Evolutionary conservation across 2,888 invertebrate species (phyloP).

Genomic region (Melinopterus prodromus): DNA sequence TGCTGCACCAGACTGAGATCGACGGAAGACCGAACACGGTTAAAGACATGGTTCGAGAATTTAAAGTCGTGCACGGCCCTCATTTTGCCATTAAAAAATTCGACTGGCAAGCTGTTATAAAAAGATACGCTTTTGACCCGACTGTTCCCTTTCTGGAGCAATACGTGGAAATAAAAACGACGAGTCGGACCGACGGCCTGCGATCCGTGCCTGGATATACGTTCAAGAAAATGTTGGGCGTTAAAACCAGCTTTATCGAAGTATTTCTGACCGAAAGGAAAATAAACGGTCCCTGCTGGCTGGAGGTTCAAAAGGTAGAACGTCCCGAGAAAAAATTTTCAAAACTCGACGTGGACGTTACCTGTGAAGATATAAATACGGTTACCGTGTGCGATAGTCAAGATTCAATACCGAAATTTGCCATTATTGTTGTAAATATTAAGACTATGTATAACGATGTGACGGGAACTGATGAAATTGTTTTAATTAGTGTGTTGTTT

Average conservation of each 20-base stretch:
- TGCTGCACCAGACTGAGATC: background rate
- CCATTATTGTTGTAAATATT: background rate
- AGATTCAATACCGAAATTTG: background rate
- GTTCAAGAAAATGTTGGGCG: background rate
- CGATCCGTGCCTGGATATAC: background rate
- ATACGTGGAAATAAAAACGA: background rate
- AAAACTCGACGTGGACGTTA: background rate
- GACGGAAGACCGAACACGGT: background rate
- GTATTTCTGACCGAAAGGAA: background rate
- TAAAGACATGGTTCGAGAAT: background rate
- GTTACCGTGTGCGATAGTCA: background rate
- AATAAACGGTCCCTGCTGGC: slow-evolving; percentile 6
- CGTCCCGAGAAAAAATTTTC: background rate
- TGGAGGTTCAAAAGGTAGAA: background rate
- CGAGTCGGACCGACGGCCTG: background rate
- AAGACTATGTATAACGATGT: background rate
- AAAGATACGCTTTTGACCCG: background rate
- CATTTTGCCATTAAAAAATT: background rate
- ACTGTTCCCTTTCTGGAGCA: background rate
- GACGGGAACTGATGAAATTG: background rate
- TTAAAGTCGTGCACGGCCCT: background rate
- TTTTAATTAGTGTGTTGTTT: background rate
- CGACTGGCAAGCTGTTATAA: background rate
- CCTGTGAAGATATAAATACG: background rate
- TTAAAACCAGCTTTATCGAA: background rate